Evolutionary conservation across 2,113 vertebrate species (phyloP).

Genomic region (Beaufortia kweichowensis): DNA sequence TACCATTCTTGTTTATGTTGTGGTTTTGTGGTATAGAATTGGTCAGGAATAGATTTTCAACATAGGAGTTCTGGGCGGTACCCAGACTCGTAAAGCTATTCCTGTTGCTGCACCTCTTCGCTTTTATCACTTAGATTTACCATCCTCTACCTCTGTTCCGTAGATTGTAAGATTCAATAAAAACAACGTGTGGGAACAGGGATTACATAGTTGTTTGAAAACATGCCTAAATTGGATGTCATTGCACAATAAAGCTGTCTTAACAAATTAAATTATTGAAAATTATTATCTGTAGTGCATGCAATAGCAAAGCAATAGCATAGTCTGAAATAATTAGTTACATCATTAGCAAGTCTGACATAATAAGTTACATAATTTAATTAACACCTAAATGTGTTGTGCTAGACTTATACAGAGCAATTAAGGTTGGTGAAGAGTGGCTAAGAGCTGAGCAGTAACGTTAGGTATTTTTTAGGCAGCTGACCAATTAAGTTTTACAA

Average conservation of each 20-base stretch:
- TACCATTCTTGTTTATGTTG: slow-evolving; percentile 69
- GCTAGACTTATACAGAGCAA: neutral
- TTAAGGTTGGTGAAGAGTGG: neutral
- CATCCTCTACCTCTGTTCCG: neutral
- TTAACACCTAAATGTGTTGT: neutral
- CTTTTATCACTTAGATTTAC: slow-evolving; percentile 5
- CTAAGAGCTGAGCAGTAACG: neutral
- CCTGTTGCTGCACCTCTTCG: neutral
- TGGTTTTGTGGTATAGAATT: slow-evolving; percentile 63
- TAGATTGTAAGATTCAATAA: neutral
- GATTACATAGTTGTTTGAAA: neutral
- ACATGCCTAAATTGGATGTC: neutral
- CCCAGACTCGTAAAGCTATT: neutral
- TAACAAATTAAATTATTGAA: neutral
- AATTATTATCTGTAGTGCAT: neutral
- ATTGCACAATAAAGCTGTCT: neutral
- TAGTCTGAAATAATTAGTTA: too few species aligned
- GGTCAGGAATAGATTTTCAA: slow-evolving; percentile 42
- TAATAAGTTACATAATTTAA: neutral
- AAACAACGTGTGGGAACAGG: neutral
- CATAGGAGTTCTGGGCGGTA: slow-evolving; percentile 18
- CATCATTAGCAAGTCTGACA: neutral
- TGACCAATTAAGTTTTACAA: neutral
- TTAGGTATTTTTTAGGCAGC: neutral
- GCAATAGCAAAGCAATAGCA: too few species aligned